Base-by-base conservation (phyloP, 2,888 invertebrate species). In the Phortica okadai region DNA sequence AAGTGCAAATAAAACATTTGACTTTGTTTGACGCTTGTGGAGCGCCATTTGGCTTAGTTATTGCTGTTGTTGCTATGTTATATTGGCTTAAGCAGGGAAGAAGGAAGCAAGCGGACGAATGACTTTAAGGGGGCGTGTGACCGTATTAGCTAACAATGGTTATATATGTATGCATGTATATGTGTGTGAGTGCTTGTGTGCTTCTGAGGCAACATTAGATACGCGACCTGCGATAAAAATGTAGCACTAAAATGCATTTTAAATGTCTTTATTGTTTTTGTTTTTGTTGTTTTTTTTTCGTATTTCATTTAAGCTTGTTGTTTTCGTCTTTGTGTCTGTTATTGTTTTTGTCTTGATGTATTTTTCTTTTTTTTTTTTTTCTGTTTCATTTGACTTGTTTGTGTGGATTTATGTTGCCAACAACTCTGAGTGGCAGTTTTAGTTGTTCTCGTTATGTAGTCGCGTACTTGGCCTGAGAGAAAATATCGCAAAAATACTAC, bases 81-180 rank as follows among this genome's bases (percentile, higher is more conserved):
- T 21, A 21, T 45, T 50, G 8, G 50, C 41, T 41, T 21, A 14
- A 66, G 62, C 16, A 62, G 11, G 21, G 50, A 50, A 50, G 50
- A 14, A 2, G 50, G 50, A 50, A 33, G 33, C 33, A 2, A 33
- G 33, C 33, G 33, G 33, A 33, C 1, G 33, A 2, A 33, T 33
- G 33, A 33, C 33, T 33, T 33, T 33, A 33, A 33, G 33, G 33
- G 33, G 50, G 50, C 50, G 50, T 50, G 50, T 14, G n/a, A 66
- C 41, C 66, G 66, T 54, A 64, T 72, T 79, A 80, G 74, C 75
- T 74, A 75, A 80, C 50, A 77, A 66, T 42, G 59, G 25, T 33
- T 72, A 79, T 72, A 70, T 77, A 42, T 21, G 72, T 74, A 14
- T 69, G 45, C 42, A 33, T 16, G 41, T 42, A 14, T 69, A 6